phyloP scores from a whole-genome alignment of 2,888 invertebrate species.

The Tetheella fluctuosa region DNA sequence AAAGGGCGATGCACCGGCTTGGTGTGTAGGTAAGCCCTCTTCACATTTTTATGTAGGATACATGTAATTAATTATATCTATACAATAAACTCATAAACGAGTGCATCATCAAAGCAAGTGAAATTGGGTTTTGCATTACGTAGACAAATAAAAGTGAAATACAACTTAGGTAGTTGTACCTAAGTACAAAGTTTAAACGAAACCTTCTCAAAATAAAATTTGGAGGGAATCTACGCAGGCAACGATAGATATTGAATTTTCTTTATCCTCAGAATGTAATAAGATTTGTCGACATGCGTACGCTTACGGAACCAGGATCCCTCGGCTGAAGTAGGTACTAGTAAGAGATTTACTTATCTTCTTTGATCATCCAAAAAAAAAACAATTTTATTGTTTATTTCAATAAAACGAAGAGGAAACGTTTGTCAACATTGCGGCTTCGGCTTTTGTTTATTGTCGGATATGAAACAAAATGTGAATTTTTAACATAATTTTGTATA shows the following conservation, averaged over 20 bases:
- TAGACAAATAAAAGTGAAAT: slow-evolving; percentile 16
- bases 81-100: too few relatives aligned
- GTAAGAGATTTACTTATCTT: slow-evolving; percentile 56
- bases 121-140: not conserved
- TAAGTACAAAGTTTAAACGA: slow-evolving; percentile 19
- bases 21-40: too few relatives aligned
- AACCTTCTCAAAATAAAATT: slow-evolving; percentile 55
- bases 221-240: slow-evolving; percentile 56
- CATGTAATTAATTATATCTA: too few relatives aligned
- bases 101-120: not conserved
- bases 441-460: not conserved
- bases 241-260: slow-evolving; percentile 71
- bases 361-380: slow-evolving; percentile 59
- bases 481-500: not conserved
- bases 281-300: slow-evolving; percentile 72
- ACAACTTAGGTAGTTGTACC: slow-evolving; percentile 27
- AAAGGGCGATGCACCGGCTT: too few relatives aligned
- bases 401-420: slow-evolving; percentile 26
- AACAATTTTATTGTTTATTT: slow-evolving; percentile 23
- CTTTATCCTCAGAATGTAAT: slow-evolving; percentile 72
- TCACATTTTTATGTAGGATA: too few relatives aligned
- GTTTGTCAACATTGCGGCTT: slow-evolving; percentile 17
- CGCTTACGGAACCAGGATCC: slow-evolving; percentile 58
- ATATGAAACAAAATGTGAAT: not conserved
- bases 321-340: slow-evolving; percentile 37